Conservation (phyloP, 2,113 vertebrate species). For the Ivindomyrus marchei region DNA sequence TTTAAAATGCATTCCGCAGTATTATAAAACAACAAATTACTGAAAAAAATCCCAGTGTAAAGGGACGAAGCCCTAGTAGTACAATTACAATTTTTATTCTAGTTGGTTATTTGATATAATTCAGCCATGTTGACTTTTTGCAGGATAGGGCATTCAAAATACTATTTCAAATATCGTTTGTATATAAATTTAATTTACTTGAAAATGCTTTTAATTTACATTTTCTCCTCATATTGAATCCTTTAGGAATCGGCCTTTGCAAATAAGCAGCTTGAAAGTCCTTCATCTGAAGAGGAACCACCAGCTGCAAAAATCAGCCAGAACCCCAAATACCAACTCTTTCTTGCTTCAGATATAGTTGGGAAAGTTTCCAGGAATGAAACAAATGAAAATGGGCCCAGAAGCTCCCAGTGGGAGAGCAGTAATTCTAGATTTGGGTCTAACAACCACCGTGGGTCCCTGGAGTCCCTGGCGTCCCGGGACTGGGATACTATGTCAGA, state of each 20-base stretch:
- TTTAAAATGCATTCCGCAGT: not conserved
- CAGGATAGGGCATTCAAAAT: not conserved
- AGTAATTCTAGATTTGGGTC: slow-evolving; percentile 27
- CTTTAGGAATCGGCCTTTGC: slow-evolving; percentile 50
- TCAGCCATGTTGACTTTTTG: not conserved
- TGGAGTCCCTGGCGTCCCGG: slow-evolving; percentile 56
- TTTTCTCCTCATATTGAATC: not conserved
- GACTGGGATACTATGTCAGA: slow-evolving; percentile 59
- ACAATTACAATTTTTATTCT: not conserved
- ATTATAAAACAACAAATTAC: not conserved
- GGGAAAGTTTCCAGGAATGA: slow-evolving; percentile 40
- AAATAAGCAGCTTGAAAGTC: slow-evolving; percentile 47
- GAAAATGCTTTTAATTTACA: not conserved
- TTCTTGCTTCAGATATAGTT: slow-evolving; percentile 37
- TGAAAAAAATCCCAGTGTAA: not conserved
- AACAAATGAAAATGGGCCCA: slow-evolving; percentile 42
- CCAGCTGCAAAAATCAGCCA: slow-evolving; percentile 29
- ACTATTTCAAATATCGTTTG: not conserved
- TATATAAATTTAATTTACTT: not conserved
- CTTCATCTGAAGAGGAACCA: slow-evolving; percentile 43
- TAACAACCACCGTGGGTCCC: slow-evolving; percentile 45
- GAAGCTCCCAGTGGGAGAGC: slow-evolving; percentile 41
- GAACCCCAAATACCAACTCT: slow-evolving; percentile 63
- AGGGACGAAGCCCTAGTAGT: not conserved
- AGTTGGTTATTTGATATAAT: not conserved